Evolutionary conservation across 2,113 vertebrate species (phyloP), one percentile per base, ranked within the genome.

Genomic region (Gambusia affinis): DNA sequence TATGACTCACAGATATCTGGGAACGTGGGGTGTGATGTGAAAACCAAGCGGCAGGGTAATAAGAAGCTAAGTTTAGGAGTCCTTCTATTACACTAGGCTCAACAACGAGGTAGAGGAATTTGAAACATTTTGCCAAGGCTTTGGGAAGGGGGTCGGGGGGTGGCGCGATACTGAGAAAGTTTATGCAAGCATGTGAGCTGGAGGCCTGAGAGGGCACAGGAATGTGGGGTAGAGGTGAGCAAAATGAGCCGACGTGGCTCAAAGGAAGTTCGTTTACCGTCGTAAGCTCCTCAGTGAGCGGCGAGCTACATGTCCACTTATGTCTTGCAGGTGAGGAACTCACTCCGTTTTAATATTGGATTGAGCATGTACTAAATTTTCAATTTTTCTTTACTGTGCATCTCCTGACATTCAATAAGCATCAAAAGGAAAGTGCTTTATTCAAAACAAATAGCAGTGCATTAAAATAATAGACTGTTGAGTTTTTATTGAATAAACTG

Each of bases 111-210:
- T 82, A 24, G 78, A 83, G 93, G 94, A 95, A 95, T 95, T 88
- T 86, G 63, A 95, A 94, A 88, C 89, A 94, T 94, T 92, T 88
- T 87, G 78, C 85, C 83, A 76, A 74, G 75, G 80, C 91, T 88
- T 84, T 91, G 78, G 89, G 89, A 84, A 82, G 79, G 60, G 35
- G 67, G 51, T 7, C 22, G 27, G 47, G 31, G 76, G 68, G 78
- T 14, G 10, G 39, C 14, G 57, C 44, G 51, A 72, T 64, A 76
- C 85, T 89, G 91, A 90, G 89, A 93, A 90, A 85, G 90, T 94
- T 93, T 93, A 92, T 91, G 89, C 76, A 90, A 90, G 92, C 92
- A 86, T 86, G 84, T 92, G 91, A 91, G 91, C 87, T 75, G 33
- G 81, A 92, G 89, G 89, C 90, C 91, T 86, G 87, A 84, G 90